Evolutionary conservation across 2,797 vertebrate species (phyloP).

Genomic region (Pangasius sanitwongsei): DNA sequence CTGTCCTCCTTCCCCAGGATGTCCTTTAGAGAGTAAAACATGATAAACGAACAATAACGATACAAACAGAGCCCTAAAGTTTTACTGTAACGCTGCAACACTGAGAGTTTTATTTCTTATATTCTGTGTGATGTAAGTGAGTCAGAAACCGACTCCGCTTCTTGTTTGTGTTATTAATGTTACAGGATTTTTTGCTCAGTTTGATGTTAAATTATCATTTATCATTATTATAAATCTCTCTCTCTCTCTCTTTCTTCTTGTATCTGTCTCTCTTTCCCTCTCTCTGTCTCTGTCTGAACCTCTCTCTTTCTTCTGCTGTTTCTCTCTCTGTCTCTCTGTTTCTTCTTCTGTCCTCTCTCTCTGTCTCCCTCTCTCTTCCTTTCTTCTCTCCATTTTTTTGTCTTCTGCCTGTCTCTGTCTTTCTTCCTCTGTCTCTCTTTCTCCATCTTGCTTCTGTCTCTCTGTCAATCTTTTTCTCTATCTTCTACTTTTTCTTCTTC

Average conservation of each 20-base stretch:
- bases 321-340: neutral
- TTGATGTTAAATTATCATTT: neutral
- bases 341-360: neutral
- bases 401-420: neutral
- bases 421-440: too few species aligned
- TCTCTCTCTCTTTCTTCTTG: too few species aligned
- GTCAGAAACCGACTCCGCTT: neutral
- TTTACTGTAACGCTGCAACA: neutral
- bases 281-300: neutral
- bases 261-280: neutral
- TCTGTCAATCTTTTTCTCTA: too few species aligned
- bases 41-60: neutral
- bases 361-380: neutral
- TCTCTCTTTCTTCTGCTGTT: neutral
- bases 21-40: neutral
- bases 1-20: neutral
- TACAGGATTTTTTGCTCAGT: neutral
- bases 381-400: too few species aligned
- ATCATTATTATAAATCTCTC: too few species aligned
- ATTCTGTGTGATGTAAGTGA: neutral
- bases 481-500: neutral
- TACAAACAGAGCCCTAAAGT: neutral
- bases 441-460: too few species aligned
- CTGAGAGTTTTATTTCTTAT: neutral
- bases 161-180: neutral